Evolutionary conservation across 2,797 vertebrate species (phyloP).

Genomic region (Gymnothorax javanicus): DNA sequence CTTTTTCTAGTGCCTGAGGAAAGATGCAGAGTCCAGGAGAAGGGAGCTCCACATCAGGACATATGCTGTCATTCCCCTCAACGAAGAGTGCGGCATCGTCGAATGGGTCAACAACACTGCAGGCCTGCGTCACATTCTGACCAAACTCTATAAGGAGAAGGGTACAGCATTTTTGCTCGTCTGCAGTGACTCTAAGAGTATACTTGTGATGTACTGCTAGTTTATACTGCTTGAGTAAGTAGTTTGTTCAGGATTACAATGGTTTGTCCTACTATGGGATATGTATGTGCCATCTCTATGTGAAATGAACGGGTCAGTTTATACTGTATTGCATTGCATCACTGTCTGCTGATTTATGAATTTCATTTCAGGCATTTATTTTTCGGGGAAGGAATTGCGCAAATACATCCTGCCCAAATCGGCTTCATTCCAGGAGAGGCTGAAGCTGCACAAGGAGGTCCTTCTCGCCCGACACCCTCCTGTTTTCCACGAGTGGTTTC

Average conservation of each 20-base stretch:
- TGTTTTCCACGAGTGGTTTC: conserved; percentile 95
- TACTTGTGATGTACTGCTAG: neutral
- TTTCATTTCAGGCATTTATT: conserved; percentile 77
- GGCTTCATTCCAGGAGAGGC: conserved; percentile 85
- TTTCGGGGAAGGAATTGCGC: conserved; percentile 90
- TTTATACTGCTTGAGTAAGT: neutral
- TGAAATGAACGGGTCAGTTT: neutral
- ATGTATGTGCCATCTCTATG: neutral
- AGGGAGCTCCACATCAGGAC: conserved; percentile 94
- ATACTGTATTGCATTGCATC: neutral
- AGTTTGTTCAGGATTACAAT: neutral
- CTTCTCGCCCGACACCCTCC: conserved; percentile 88
- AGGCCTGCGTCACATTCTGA: conserved; percentile 91
- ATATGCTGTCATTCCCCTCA: conserved; percentile 94
- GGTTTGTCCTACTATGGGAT: neutral
- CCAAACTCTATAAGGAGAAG: conserved; percentile 95
- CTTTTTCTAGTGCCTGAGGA: conserved; percentile 83
- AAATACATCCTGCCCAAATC: conserved; percentile 91
- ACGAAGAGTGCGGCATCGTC: conserved; percentile 96
- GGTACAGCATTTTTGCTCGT: conserved; percentile 66
- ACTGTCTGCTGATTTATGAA: neutral
- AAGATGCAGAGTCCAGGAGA: conserved; percentile 95
- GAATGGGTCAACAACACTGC: conserved; percentile 98
- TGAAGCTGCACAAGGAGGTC: conserved; percentile 87
- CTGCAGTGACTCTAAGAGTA: neutral